A percentile compares a stretch with the other conserved stretches of the same genome.
phyloP scores from a whole-genome alignment of 2,797 vertebrate species.

The Semotilus atromaculatus region DNA sequence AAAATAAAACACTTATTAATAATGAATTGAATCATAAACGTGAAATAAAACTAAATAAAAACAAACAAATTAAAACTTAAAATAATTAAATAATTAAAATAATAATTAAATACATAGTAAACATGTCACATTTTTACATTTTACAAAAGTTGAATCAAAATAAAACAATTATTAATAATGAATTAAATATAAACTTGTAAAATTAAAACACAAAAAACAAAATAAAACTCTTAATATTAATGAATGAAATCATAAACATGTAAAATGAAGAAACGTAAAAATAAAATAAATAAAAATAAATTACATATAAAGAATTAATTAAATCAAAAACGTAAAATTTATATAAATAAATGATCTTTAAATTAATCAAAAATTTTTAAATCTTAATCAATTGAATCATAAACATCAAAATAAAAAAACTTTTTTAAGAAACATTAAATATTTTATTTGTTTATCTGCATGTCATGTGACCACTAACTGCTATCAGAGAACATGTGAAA shows the following conservation, averaged over 20 bases:
- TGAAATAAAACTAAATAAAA: no score
- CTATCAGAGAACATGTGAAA: neutral
- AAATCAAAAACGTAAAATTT: neutral
- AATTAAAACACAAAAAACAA: no score
- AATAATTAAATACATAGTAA: no score
- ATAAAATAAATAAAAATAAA: neutral
- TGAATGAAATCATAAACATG: neutral
- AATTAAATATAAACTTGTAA: neutral
- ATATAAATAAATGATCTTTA: neutral
- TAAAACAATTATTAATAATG: neutral
- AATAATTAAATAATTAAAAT: no score
- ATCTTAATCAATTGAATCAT: no score
- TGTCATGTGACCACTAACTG: neutral
- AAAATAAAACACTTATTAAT: no score
- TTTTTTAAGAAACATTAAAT: neutral
- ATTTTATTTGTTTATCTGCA: neutral
- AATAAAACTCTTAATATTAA: neutral
- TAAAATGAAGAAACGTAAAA: neutral
- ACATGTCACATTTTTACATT: no score
- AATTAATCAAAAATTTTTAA: no score
- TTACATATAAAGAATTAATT: no score
- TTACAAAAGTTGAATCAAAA: neutral
- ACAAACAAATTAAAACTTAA: no score
- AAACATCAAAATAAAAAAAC: neutral
- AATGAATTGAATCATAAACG: no score